Conservation (phyloP, 64 coral and sea anemone species). For the Pocillopora damicornis region DNA sequence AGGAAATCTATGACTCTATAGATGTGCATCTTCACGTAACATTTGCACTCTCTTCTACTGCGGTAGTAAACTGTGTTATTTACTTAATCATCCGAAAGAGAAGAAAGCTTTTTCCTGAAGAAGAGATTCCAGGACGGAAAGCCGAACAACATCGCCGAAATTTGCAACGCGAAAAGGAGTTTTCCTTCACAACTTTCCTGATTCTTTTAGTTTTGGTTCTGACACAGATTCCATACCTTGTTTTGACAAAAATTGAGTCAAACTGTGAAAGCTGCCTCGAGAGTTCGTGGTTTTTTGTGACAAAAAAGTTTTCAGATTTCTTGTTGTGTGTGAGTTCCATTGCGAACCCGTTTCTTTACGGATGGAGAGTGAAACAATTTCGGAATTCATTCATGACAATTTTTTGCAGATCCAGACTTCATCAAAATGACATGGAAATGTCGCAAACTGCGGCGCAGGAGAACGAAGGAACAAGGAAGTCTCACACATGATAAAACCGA, state of each 20-base stretch:
- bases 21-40: constrained; percentile 45
- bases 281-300: constrained; percentile 34
- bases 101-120: background rate
- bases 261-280: constrained; percentile 26
- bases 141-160: background rate
- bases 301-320: constrained; percentile 3
- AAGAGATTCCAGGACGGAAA: background rate
- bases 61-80: constrained; percentile 16
- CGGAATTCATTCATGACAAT: constrained; percentile 10
- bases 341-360: constrained; percentile 36
- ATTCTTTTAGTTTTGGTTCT: constrained; percentile 25
- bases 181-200: constrained; percentile 40
- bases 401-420: background rate
- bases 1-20: constrained; percentile 12
- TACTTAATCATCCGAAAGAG: constrained; percentile 12
- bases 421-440: background rate
- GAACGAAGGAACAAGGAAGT: background rate
- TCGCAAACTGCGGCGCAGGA: background rate
- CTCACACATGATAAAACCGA: background rate
- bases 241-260: background rate
- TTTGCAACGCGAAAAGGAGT: constrained; percentile 14
- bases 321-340: constrained; percentile 17
- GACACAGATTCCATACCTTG: constrained; percentile 28
- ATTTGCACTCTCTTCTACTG: constrained; percentile 3
- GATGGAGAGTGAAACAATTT: constrained; percentile 37